Conservation (phyloP, 1,140 invertebrate genomes). For the Amyelois transitella region DNA sequence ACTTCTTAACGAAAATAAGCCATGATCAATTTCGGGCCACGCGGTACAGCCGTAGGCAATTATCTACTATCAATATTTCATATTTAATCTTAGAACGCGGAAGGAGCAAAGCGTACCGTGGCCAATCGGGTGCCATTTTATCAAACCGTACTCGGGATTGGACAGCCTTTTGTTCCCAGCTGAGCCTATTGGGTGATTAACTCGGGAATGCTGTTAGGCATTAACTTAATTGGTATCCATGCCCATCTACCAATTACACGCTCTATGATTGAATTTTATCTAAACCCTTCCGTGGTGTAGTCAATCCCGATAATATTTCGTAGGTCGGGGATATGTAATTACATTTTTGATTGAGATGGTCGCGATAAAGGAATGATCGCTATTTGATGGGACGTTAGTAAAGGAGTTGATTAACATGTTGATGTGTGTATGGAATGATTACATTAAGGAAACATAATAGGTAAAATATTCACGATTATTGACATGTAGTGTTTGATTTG, state of each 20-base stretch:
- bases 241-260: constrained; percentile 36
- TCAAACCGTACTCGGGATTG: constrained; percentile 38
- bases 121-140: constrained; percentile 36
- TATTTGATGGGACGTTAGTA: neutral
- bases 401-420: no score
- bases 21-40: no score
- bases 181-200: constrained; percentile 36
- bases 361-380: neutral
- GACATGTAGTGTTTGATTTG: no score
- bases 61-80: constrained; percentile 1
- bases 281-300: constrained; percentile 8
- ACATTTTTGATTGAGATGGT: neutral
- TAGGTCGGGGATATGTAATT: neutral
- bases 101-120: constrained; percentile 33
- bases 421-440: no score
- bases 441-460: no score
- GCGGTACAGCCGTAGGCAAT: no score
- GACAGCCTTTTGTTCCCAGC: constrained; percentile 20
- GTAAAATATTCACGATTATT: no score
- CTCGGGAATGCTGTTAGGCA: constrained; percentile 39
- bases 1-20: no score
- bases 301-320: neutral
- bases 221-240: constrained; percentile 39
- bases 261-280: constrained; percentile 39
- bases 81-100: constrained; percentile 30